phyloP scores from a whole-genome alignment of 2,113 vertebrate genomes.

The Labeo catla region DNA sequence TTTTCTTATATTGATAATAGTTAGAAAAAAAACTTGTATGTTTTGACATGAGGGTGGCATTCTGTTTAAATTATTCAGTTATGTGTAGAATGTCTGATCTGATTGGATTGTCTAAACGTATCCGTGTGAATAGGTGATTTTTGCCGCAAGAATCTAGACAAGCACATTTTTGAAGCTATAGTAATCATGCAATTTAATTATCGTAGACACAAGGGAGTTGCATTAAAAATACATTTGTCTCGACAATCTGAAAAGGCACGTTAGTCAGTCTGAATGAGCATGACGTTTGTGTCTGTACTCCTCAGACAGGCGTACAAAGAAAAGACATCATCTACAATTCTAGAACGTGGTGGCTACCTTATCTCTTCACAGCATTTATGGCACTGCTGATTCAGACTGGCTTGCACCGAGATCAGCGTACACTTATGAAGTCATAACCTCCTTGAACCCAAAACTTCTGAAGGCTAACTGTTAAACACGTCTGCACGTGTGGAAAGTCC shows the following conservation, averaged over 20 bases:
- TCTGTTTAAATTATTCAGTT: neutral
- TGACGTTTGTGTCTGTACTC: neutral
- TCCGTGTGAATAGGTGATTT: neutral
- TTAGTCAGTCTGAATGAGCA: neutral
- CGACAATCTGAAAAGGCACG: neutral
- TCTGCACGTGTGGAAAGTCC: conserved; percentile 54
- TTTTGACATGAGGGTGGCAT: neutral
- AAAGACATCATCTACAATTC: conserved; percentile 12
- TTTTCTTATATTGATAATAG: neutral
- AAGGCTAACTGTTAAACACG: conserved; percentile 38
- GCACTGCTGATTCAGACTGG: conserved; percentile 13
- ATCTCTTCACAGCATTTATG: neutral
- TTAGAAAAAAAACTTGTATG: neutral
- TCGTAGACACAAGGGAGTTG: too few relatives aligned
- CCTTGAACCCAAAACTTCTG: conserved; percentile 14
- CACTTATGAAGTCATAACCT: conserved; percentile 43
- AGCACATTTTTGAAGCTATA: neutral
- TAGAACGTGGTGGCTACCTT: neutral
- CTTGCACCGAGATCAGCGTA: conserved; percentile 20
- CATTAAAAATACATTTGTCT: conserved; percentile 1
- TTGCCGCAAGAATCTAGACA: neutral
- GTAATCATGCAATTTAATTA: neutral
- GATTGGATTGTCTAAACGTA: neutral
- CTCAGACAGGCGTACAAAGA: neutral
- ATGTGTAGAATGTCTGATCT: neutral